Evolutionary conservation across 2,797 vertebrate species (phyloP), one percentile per base, ranked within the genome.

Genomic region (Coccyzus lansbergi): DNA sequence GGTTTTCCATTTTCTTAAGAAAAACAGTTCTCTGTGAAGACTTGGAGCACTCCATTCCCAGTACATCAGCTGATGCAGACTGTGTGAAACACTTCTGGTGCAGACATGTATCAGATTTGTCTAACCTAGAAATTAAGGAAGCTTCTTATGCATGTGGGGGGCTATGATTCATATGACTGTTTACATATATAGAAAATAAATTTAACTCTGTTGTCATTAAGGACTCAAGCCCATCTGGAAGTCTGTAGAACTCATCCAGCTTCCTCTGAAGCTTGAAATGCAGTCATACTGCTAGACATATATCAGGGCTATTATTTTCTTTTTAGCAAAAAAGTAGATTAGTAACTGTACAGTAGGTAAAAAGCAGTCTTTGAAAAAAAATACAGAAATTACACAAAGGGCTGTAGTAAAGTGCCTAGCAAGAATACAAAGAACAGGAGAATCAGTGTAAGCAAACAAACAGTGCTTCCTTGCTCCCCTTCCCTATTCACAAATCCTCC

Each of bases 331-430:
- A 82, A 92, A 88, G 51, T 90, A 91, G 65, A 87, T 87, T 88
- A 94, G 59, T 82, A 92, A 94, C 93, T 95, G 91, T 95, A 95
- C 93, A 96, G 52, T 88, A 93, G 85, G 52, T 94, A 96, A 91
- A 95, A 95, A 95, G 82, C 76, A 76, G 44, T 93, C 63, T 63
- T 95, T 85, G 71, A 94, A 92, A 93, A 95, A 95, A 95, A 93
- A 87, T 53, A 92, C 92, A 86, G 89, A 36, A 83, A 42, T 91
- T 78, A 81, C 91, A 89, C 42, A 75, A 89, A 91, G 95, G 72
- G 80, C 89, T 91, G 70, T 91, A 95, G 72, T 94, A 95, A 97
- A 95, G 93, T 95, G 94, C 93, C 89, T 85, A 91, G 87, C 93
- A 91, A 90, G 52, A 83, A 87, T 92, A 90, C 53, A 89, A 91